Evolutionary conservation across 2,797 vertebrate genomes (phyloP).

Genomic region (Delichon dasypus): DNA sequence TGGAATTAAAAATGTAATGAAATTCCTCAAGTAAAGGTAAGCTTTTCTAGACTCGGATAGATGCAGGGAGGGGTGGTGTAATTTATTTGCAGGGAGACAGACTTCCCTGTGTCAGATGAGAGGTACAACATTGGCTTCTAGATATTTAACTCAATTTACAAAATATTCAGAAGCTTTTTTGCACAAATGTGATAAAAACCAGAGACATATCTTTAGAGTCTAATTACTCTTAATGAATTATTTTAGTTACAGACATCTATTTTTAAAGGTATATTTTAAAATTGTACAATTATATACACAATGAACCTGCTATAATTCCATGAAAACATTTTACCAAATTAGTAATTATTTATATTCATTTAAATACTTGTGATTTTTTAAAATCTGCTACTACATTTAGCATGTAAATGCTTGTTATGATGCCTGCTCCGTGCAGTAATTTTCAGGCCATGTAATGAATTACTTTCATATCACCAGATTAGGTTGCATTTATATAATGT

Average conservation of each 20-base stretch:
- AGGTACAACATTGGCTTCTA: background rate
- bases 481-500: slow-evolving; percentile 7
- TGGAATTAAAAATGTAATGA: slow-evolving; percentile 21
- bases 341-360: slow-evolving; percentile 25
- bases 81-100: accelerated
- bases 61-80: background rate
- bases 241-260: background rate
- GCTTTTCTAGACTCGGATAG: background rate
- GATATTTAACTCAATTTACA: background rate
- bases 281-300: background rate
- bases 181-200: background rate
- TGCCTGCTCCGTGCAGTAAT: background rate
- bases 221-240: background rate
- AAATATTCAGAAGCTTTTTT: background rate
- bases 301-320: background rate
- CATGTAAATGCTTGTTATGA: background rate
- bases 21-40: background rate
- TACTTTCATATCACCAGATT: slow-evolving; percentile 33
- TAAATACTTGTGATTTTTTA: background rate
- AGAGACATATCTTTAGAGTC: background rate
- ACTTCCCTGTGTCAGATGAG: background rate
- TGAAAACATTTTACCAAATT: slow-evolving; percentile 13
- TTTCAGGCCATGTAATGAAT: slow-evolving; percentile 28
- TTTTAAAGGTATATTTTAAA: background rate
- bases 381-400: background rate